Percentiles rank a stretch among this genome's conserved stretches.
phyloP scores from a whole-genome alignment of 2,797 vertebrate genomes.

The Acrossocheilus fasciatus region DNA sequence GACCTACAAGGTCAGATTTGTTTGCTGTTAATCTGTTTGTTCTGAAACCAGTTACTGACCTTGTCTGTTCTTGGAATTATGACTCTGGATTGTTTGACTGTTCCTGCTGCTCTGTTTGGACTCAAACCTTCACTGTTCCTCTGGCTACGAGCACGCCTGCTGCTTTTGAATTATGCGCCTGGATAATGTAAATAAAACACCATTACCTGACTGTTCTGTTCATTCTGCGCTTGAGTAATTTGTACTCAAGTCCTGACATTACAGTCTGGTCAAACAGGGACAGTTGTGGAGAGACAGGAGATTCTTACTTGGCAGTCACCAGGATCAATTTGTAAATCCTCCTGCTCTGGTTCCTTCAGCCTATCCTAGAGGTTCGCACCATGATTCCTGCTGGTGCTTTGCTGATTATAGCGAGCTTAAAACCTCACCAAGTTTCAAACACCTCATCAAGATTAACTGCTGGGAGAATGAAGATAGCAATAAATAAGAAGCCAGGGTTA shows the following conservation, averaged over 20 bases:
- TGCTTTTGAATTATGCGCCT: constrained; percentile 26
- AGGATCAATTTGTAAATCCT: not conserved
- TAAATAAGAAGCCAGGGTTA: not conserved
- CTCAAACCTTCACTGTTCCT: constrained; percentile 26
- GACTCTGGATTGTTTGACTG: constrained; percentile 25
- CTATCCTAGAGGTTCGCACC: not conserved
- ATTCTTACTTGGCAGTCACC: not conserved
- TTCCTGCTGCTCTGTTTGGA: constrained; percentile 38
- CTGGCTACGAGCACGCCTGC: constrained; percentile 27
- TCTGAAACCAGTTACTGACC: constrained; percentile 19
- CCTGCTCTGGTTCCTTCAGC: not conserved
- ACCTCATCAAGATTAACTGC: not conserved
- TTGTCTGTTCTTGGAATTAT: constrained; percentile 28
- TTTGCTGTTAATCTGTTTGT: constrained; percentile 12
- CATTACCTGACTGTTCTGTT: constrained; percentile 37
- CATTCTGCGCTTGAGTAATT: constrained; percentile 8
- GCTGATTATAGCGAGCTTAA: not conserved
- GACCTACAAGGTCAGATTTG: not conserved
- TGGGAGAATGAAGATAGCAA: not conserved
- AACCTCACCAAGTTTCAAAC: not conserved
- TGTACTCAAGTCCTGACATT: constrained; percentile 14
- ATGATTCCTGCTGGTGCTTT: not conserved
- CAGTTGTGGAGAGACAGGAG: not conserved
- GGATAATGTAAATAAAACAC: constrained; percentile 28
- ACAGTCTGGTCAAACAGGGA: constrained; percentile 29